Evolutionary conservation across 2,113 vertebrate genomes (phyloP).

Genomic region (Heterocephalus glaber): DNA sequence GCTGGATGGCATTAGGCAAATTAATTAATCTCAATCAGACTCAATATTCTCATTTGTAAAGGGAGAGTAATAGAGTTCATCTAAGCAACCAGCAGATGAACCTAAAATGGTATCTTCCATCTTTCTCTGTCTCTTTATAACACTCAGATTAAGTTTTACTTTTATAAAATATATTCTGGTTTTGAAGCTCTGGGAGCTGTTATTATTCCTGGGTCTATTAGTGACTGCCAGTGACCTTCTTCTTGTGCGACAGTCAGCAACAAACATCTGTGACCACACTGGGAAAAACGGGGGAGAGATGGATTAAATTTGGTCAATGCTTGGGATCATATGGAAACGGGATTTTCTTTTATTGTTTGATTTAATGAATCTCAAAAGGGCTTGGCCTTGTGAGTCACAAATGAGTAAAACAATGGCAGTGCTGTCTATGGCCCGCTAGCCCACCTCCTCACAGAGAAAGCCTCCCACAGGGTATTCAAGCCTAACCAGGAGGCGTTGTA

Average conservation of each 20-base stretch:
- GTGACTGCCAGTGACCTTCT: not conserved
- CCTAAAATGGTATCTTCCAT: not conserved
- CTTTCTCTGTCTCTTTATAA: not conserved
- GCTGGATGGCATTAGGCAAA: not conserved
- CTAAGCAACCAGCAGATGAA: not conserved
- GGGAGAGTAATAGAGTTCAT: not conserved
- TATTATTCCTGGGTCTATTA: slow-evolving; percentile 58
- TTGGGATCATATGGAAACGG: not conserved
- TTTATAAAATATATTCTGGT: not conserved
- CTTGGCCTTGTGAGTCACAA: not conserved
- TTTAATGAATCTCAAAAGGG: slow-evolving; percentile 50
- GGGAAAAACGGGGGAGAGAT: not conserved
- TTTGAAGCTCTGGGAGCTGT: not conserved
- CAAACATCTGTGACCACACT: slow-evolving; percentile 42
- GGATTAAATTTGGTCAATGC: not conserved
- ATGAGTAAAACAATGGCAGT: slow-evolving; percentile 44
- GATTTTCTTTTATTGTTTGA: slow-evolving; percentile 39
- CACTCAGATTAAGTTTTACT: not conserved
- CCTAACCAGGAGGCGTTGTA: not conserved
- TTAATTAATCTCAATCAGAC: not conserved
- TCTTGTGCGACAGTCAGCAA: not conserved
- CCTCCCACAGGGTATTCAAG: not conserved
- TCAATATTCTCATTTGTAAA: slow-evolving; percentile 49
- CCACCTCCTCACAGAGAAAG: not conserved
- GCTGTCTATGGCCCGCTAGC: not conserved